Evolutionary conservation across 2,888 invertebrate genomes (phyloP).

Genomic region (Ormyrus rosae): DNA sequence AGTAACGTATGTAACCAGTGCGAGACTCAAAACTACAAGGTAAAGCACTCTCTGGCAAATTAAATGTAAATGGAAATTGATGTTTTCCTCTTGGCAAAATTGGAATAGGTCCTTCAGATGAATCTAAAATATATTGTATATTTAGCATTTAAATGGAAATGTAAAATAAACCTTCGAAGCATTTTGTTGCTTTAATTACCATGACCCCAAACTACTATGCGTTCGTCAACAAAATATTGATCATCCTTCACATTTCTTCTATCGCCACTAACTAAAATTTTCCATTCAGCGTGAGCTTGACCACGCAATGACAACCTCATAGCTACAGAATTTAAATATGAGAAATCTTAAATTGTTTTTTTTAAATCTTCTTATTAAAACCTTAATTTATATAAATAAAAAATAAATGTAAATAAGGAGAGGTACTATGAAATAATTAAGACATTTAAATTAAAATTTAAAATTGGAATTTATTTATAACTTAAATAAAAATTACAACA

Average conservation of each 20-base stretch:
- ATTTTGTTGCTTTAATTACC: slow-evolving; percentile 73
- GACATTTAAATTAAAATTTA: slow-evolving; percentile 6
- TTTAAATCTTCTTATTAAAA: slow-evolving; percentile 2
- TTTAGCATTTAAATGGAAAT: slow-evolving; percentile 12
- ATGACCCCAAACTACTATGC: slow-evolving; percentile 85
- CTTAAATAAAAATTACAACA: neutral
- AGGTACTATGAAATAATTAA: slow-evolving; percentile 38
- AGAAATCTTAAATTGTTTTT: neutral
- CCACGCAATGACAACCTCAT: slow-evolving; percentile 84
- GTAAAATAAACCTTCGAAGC: neutral
- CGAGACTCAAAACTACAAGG: slow-evolving; percentile 88
- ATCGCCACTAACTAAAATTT: slow-evolving; percentile 85
- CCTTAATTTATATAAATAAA: slow-evolving; percentile 6
- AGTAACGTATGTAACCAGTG: slow-evolving; percentile 85
- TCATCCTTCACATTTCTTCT: slow-evolving; percentile 85
- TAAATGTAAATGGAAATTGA: slow-evolving; percentile 83
- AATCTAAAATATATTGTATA: slow-evolving; percentile 72
- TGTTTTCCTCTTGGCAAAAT: slow-evolving; percentile 85
- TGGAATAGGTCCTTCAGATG: slow-evolving; percentile 80
- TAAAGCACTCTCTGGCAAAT: slow-evolving; percentile 83
- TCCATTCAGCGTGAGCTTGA: slow-evolving; percentile 87
- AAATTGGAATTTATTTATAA: slow-evolving; percentile 35
- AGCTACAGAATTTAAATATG: slow-evolving; percentile 72
- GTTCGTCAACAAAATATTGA: slow-evolving; percentile 86
- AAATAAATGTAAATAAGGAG: neutral